Conservation (phyloP, 1,140 invertebrate species). For the Ceratitis capitata region DNA sequence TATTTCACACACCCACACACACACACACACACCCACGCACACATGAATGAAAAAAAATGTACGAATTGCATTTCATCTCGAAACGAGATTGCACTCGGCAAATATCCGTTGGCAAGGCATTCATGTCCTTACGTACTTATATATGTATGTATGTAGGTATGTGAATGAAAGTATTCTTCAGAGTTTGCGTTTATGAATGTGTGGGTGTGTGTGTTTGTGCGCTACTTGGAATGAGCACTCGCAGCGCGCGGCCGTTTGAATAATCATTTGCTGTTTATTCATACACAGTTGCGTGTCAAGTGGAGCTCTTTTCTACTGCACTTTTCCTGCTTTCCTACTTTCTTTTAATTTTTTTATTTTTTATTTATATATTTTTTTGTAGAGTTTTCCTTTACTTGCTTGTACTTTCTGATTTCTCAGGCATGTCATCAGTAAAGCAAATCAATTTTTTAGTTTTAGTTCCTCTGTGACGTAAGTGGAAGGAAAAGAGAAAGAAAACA, state of each 20-base stretch:
- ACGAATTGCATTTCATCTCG: constrained; percentile 65
- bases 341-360: neutral
- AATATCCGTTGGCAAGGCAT: constrained; percentile 48
- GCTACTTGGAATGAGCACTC: neutral
- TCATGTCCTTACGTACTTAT: neutral
- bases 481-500: neutral
- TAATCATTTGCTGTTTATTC: constrained; percentile 64
- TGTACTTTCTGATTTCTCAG: too few species aligned
- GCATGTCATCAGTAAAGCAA: neutral
- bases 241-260: constrained; percentile 49
- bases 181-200: too few species aligned
- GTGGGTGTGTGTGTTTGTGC: constrained; percentile 30
- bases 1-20: too few species aligned
- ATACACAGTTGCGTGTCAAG: constrained; percentile 64
- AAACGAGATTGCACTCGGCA: constrained; percentile 56
- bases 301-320: constrained; percentile 48
- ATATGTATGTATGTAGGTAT: neutral
- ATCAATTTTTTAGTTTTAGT: neutral
- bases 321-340: constrained; percentile 14
- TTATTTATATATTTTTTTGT: neutral
- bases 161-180: too few species aligned
- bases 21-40: too few species aligned
- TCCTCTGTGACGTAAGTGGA: neutral
- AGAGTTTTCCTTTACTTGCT: neutral
- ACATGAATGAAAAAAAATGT: constrained; percentile 44